Conservation (phyloP, 2,113 vertebrate genomes). For the Rynchops niger region DNA sequence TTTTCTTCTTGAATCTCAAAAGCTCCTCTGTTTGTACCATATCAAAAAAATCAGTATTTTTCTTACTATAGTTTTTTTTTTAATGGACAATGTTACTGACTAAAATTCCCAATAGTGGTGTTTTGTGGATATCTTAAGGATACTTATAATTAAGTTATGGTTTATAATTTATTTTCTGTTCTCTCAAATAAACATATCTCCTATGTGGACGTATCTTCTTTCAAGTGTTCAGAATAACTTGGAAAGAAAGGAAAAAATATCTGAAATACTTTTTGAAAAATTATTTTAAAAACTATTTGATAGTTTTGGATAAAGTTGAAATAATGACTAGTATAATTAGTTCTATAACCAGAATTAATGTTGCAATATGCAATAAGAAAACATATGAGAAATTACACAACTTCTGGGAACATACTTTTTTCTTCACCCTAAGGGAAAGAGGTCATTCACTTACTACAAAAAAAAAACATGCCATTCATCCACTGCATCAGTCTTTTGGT, state of each 20-base stretch:
- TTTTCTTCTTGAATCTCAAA: neutral
- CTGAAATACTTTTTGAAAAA: neutral
- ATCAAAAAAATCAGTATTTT: neutral
- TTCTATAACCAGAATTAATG: neutral
- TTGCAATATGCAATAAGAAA: neutral
- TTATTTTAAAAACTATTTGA: neutral
- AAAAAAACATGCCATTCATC: neutral
- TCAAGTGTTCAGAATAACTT: neutral
- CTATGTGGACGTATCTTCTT: neutral
- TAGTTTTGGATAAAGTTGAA: neutral
- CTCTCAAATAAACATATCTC: neutral
- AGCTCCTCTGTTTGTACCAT: neutral
- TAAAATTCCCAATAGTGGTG: neutral
- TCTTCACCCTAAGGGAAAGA: neutral
- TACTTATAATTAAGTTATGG: neutral
- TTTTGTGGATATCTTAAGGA: neutral
- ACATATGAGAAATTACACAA: neutral
- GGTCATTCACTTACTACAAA: neutral
- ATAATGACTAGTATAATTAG: neutral
- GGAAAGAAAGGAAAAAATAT: neutral
- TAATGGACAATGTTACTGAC: neutral
- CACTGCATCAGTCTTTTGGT: neutral
- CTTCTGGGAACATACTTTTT: neutral
- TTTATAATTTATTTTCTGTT: neutral
- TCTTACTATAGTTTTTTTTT: neutral